These are phyloP conservation scores for Mellivora capensis DNA, from an alignment of 2,113 vertebrate genomes.

Conservation along the genomic window DNA sequence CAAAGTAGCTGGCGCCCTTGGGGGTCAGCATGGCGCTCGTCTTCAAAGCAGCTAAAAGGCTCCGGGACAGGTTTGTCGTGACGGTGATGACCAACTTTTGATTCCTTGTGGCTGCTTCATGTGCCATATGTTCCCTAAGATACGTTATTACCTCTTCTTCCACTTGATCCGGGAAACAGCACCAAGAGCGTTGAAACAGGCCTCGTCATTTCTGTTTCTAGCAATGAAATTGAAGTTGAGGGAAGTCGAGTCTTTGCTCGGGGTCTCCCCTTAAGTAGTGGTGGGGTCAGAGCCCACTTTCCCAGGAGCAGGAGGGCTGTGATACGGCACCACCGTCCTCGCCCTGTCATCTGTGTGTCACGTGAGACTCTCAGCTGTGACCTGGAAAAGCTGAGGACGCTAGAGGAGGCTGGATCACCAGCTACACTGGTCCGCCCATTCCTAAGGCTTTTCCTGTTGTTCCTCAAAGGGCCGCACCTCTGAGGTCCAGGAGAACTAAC, in stretches of 20 bases:
- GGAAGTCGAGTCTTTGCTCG: neutral
- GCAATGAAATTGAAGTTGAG: neutral
- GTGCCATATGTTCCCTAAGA: neutral
- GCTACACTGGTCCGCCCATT: neutral
- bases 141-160: neutral
- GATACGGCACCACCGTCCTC: neutral
- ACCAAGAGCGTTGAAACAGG: neutral
- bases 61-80: neutral
- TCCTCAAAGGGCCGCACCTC: neutral
- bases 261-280: neutral
- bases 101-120: neutral
- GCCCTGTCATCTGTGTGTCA: neutral
- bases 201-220: neutral
- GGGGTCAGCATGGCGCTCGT: slow-evolving; percentile 1
- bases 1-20: neutral
- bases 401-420: neutral
- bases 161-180: neutral
- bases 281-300: neutral
- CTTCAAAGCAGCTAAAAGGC: neutral
- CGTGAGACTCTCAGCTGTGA: neutral
- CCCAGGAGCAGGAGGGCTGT: accelerated
- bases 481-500: neutral
- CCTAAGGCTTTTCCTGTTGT: neutral
- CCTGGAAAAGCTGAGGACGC: neutral
- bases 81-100: neutral